These are phyloP conservation scores for Odontomyia ornata DNA, from an alignment of 2,888 invertebrate species.

Conservation along the genomic window DNA sequence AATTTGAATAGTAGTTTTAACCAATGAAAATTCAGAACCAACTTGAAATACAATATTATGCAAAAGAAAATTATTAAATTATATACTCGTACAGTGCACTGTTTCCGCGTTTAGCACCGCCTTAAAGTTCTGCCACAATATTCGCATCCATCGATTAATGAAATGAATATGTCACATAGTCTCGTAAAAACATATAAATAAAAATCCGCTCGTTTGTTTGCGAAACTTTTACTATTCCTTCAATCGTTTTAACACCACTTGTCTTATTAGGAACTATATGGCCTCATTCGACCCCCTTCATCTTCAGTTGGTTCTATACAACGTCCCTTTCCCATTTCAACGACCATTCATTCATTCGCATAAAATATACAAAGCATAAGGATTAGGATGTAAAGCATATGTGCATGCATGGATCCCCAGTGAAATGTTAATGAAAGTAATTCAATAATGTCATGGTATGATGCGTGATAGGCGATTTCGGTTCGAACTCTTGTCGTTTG, in stretches of 20 bases:
- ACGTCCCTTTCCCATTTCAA: neutral
- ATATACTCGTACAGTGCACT: too few relatives aligned
- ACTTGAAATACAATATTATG: too few relatives aligned
- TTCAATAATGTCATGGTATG: slow-evolving; percentile 35
- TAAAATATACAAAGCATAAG: slow-evolving; percentile 20
- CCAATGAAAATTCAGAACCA: too few relatives aligned
- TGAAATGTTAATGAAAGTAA: slow-evolving; percentile 31
- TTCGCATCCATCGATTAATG: neutral
- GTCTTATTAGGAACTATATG: neutral
- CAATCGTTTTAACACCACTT: slow-evolving; percentile 6
- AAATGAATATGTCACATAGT: neutral
- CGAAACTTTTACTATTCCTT: slow-evolving; percentile 5
- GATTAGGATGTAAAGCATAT: slow-evolving; percentile 23
- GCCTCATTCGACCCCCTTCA: too few relatives aligned
- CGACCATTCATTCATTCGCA: neutral
- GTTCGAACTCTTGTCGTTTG: slow-evolving; percentile 1
- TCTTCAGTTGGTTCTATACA: too few relatives aligned
- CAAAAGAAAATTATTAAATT: too few relatives aligned
- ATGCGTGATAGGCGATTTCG: slow-evolving; percentile 14
- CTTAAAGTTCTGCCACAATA: neutral
- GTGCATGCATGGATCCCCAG: slow-evolving; percentile 13
- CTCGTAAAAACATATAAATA: neutral
- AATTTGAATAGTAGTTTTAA: too few relatives aligned
- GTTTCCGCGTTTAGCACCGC: neutral
- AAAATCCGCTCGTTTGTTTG: neutral